Conservation (phyloP, 2,797 vertebrate species). For the Alca torda region DNA sequence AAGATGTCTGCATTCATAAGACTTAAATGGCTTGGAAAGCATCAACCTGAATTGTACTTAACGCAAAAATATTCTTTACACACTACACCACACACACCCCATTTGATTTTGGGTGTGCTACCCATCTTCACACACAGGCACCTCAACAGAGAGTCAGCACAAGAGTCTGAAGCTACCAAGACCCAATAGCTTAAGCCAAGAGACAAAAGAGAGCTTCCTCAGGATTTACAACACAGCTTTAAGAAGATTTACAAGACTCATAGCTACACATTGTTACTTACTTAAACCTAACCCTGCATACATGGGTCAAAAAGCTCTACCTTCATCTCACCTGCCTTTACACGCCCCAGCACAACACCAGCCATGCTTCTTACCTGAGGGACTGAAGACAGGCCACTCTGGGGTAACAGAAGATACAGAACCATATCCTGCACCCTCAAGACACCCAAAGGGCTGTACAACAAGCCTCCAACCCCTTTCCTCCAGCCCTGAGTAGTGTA, state of each 20-base stretch:
- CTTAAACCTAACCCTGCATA: accelerated
- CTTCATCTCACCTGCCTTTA: accelerated
- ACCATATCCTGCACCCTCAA: accelerated
- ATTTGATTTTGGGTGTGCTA: neutral
- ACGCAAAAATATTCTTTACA: neutral
- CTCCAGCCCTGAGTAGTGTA: accelerated
- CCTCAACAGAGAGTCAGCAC: too few species aligned
- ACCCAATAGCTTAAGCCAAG: neutral
- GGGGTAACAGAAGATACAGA: accelerated
- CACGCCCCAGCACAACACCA: accelerated
- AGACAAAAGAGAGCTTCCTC: neutral
- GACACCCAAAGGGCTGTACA: accelerated
- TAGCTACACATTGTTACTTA: neutral
- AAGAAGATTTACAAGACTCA: neutral
- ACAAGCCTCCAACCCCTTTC: neutral
- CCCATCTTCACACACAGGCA: accelerated
- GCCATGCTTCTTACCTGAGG: accelerated
- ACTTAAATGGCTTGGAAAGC: neutral
- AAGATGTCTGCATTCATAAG: neutral
- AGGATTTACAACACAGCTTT: neutral
- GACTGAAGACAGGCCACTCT: accelerated
- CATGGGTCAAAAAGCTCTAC: accelerated
- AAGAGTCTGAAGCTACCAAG: neutral
- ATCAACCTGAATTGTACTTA: neutral
- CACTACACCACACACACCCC: too few species aligned